phyloP scores from a whole-genome alignment of 2,888 invertebrate species.

The Pyrochroa serraticornis region DNA sequence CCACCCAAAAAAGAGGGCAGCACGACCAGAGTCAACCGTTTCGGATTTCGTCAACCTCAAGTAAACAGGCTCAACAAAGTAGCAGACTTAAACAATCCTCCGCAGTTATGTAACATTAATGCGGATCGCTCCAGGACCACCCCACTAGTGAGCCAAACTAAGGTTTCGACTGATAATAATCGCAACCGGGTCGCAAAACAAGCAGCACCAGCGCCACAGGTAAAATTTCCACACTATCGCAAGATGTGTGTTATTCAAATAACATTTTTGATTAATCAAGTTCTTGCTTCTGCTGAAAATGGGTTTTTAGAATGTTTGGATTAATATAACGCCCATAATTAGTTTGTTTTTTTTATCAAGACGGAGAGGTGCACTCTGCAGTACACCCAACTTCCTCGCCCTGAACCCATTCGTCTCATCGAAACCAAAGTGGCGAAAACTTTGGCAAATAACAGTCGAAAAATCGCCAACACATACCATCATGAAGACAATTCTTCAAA shows the following conservation, averaged over 20 bases:
- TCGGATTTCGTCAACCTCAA: conserved; percentile 75
- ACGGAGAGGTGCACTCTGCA: conserved; percentile 69
- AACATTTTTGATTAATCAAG: too few species aligned
- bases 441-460: conserved; percentile 72
- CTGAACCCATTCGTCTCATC: conserved; percentile 69
- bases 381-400: conserved; percentile 75
- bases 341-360: conserved; percentile 42
- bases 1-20: conserved; percentile 71
- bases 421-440: conserved; percentile 77
- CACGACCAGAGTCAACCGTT: conserved; percentile 71
- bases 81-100: conserved; percentile 63
- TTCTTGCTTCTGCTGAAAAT: too few species aligned
- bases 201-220: conserved; percentile 34
- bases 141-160: not conserved
- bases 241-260: too few species aligned
- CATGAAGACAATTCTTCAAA: conserved; percentile 55
- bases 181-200: conserved; percentile 35
- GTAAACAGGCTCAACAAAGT: conserved; percentile 72
- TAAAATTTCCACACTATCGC: too few species aligned
- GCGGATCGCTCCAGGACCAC: conserved; percentile 8
- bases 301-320: too few species aligned
- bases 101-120: conserved; percentile 32
- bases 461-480: conserved; percentile 62
- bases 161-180: conserved; percentile 28
- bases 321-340: too few species aligned